These are phyloP conservation scores for Morelia viridis DNA, from an alignment of 2,797 vertebrate species.

Conservation along the genomic window DNA sequence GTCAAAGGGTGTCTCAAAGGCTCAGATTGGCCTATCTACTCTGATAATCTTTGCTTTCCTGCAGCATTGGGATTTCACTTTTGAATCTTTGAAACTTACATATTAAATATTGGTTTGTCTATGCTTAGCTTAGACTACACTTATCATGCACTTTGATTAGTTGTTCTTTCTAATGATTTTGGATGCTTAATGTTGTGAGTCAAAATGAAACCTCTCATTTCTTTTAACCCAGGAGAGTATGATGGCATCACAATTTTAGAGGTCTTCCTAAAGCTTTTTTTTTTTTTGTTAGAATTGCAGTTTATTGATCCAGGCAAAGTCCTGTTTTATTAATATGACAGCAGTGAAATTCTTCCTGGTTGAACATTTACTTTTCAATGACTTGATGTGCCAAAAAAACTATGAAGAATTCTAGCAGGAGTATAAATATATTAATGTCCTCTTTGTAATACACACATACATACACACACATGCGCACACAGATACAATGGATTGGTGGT, in stretches of 20 bases:
- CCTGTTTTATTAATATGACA: slow-evolving; percentile 53
- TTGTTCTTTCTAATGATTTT: slow-evolving; percentile 61
- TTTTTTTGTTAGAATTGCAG: slow-evolving; percentile 70
- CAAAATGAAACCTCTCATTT: slow-evolving; percentile 62
- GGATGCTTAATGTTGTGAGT: slow-evolving; percentile 65
- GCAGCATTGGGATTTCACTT: slow-evolving; percentile 54
- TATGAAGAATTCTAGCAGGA: background rate
- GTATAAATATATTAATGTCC: background rate
- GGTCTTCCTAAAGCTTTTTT: slow-evolving; percentile 69
- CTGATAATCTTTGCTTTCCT: slow-evolving; percentile 55
- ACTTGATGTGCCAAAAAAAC: slow-evolving; percentile 16
- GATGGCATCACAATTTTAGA: slow-evolving; percentile 74
- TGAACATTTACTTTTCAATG: slow-evolving; percentile 26
- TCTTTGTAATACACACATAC: slow-evolving; percentile 4
- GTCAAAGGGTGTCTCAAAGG: slow-evolving; percentile 28
- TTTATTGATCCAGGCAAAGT: slow-evolving; percentile 73
- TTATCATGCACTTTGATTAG: slow-evolving; percentile 61
- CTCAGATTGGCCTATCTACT: slow-evolving; percentile 28
- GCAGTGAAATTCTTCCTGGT: slow-evolving; percentile 43
- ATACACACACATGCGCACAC: no score
- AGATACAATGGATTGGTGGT: slow-evolving; percentile 37
- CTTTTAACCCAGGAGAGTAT: slow-evolving; percentile 58
- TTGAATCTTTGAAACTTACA: slow-evolving; percentile 69
- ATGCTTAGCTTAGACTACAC: slow-evolving; percentile 60
- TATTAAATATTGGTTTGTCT: slow-evolving; percentile 72